Evolutionary conservation across 2,797 vertebrate genomes (phyloP).

Genomic region (Mastacembelus armatus): DNA sequence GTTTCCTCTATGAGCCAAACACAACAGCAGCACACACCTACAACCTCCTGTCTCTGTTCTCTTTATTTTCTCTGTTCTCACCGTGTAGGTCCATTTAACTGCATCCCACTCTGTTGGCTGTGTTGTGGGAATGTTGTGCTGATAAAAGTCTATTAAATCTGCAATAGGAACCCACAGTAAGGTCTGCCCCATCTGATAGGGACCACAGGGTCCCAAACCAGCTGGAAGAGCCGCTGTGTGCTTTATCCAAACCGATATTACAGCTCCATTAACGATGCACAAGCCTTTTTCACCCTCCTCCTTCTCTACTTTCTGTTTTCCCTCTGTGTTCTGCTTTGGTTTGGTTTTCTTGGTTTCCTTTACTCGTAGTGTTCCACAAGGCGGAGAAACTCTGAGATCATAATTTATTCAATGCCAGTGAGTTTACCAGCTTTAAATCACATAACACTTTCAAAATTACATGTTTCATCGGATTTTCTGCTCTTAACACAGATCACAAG

Average conservation of each 20-base stretch:
- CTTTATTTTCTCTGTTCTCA: constrained; percentile 4
- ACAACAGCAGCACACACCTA: constrained; percentile 18
- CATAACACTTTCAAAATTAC: too few species aligned
- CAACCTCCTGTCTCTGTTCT: not conserved
- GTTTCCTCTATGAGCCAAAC: constrained; percentile 33
- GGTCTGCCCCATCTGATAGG: constrained; percentile 59
- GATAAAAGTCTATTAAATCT: constrained; percentile 53
- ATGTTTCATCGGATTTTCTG: not conserved
- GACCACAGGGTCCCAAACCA: constrained; percentile 53
- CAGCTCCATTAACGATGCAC: constrained; percentile 37
- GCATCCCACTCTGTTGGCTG: constrained; percentile 43
- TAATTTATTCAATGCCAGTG: not conserved
- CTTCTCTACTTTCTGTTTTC: constrained; percentile 16
- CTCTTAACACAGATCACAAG: constrained; percentile 81
- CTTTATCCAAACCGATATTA: constrained; percentile 52
- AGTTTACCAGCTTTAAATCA: too few species aligned
- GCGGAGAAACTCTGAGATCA: not conserved
- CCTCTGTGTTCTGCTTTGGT: constrained; percentile 16
- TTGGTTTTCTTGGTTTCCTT: not conserved
- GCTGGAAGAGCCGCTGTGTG: constrained; percentile 51
- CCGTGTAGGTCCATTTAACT: constrained; percentile 51
- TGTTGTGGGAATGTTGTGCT: constrained; percentile 28
- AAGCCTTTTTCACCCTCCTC: constrained; percentile 20
- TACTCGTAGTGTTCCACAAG: constrained; percentile 6
- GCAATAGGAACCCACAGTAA: constrained; percentile 37